These are phyloP conservation scores for Drosophila trapezifrons DNA, from an alignment of 1,140 invertebrate genomes.

Conservation along the genomic window DNA sequence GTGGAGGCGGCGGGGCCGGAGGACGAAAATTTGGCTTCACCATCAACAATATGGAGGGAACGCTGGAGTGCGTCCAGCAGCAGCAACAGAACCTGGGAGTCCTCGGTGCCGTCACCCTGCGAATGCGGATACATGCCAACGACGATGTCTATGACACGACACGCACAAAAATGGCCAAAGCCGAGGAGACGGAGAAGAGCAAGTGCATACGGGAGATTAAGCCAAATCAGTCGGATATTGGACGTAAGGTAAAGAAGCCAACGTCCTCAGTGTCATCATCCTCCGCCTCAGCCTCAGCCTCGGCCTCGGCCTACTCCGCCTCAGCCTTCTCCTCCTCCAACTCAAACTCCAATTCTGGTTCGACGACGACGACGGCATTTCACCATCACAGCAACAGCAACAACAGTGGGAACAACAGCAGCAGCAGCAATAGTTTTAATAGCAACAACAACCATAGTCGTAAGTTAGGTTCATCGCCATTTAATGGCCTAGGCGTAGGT, in stretches of 20 bases:
- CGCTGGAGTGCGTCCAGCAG: conserved; percentile 95
- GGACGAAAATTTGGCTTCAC: conserved; percentile 81
- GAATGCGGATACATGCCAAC: conserved; percentile 95
- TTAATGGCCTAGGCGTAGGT: conserved; percentile 74
- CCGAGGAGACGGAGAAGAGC: conserved; percentile 95
- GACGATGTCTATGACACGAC: conserved; percentile 97
- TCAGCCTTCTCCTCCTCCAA: conserved; percentile 31
- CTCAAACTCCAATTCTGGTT: conserved; percentile 25
- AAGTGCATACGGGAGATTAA: conserved; percentile 97
- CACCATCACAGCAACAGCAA: conserved; percentile 73
- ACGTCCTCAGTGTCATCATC: conserved; percentile 23
- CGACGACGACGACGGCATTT: conserved; percentile 47
- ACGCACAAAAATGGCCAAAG: conserved; percentile 93
- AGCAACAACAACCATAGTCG: conserved; percentile 83
- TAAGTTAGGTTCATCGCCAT: conserved; percentile 82
- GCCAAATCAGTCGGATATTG: conserved; percentile 93
- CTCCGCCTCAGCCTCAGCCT: conserved; percentile 18
- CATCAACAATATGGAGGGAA: conserved; percentile 84
- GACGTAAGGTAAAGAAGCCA: conserved; percentile 89
- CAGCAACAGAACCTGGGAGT: conserved; percentile 89
- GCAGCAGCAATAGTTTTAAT: conserved; percentile 74
- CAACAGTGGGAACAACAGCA: conserved; percentile 59
- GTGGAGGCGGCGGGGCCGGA: conserved; percentile 37
- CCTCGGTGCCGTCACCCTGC: conserved; percentile 91
- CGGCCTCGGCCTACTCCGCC: conserved; percentile 18